Evolutionary conservation across 2,888 invertebrate species (phyloP).

Genomic region (Gnatocerus cornutus): DNA sequence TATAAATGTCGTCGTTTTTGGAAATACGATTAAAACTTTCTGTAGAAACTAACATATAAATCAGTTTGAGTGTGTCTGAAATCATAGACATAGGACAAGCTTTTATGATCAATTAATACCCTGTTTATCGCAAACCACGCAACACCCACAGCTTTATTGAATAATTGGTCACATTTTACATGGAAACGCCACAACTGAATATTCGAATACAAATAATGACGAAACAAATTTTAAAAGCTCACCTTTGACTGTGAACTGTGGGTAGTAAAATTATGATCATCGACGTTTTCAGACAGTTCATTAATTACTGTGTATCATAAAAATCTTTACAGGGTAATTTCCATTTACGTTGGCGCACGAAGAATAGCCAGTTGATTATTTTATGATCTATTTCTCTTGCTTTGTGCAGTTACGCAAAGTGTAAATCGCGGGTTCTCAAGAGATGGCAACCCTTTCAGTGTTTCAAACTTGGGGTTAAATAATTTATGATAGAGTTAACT

Average conservation of each 20-base stretch:
- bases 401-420: background rate
- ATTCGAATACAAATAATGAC: slow-evolving; percentile 12
- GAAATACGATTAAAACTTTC: too few relatives aligned
- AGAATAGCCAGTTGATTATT: slow-evolving; percentile 1
- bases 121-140: slow-evolving; percentile 14
- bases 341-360: background rate
- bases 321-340: slow-evolving; percentile 4
- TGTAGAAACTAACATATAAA: background rate
- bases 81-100: slow-evolving; percentile 1
- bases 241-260: slow-evolving; percentile 13
- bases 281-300: slow-evolving; percentile 5
- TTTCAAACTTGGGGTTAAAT: background rate
- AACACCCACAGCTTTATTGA: slow-evolving; percentile 31
- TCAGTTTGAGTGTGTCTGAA: slow-evolving; percentile 6
- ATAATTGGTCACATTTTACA: slow-evolving; percentile 28
- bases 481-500: background rate
- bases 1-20: too few relatives aligned
- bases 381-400: background rate
- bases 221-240: slow-evolving; percentile 8
- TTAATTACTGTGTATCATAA: background rate
- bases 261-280: slow-evolving; percentile 12
- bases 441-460: background rate
- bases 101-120: slow-evolving; percentile 33
- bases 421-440: background rate
- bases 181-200: slow-evolving; percentile 8